These are phyloP conservation scores for Melanocharis versteri DNA, from an alignment of 2,113 vertebrate genomes.

Conservation along the genomic window DNA sequence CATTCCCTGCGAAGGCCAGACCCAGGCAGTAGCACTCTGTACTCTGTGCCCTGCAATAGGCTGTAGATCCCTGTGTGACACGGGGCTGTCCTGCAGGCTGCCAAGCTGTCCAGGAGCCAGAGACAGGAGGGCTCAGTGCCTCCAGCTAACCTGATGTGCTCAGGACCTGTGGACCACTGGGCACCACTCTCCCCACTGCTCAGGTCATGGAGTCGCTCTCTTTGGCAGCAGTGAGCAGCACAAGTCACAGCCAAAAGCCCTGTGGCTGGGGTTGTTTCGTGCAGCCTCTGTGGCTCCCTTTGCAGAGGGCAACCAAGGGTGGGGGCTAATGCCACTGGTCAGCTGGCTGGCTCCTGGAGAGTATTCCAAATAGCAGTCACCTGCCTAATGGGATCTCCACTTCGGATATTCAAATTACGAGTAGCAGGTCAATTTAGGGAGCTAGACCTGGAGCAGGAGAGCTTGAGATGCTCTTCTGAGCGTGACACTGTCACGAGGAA, in stretches of 20 bases:
- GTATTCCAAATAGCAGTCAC: neutral
- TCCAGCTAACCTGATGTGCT: neutral
- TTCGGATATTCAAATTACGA: neutral
- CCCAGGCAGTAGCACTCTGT: neutral
- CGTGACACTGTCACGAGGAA: neutral
- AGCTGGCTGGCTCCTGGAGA: neutral
- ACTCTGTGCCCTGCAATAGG: neutral
- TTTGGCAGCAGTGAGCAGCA: neutral
- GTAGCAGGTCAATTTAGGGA: neutral
- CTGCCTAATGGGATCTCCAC: neutral
- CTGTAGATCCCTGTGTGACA: neutral
- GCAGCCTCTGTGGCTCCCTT: neutral
- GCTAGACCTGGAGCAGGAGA: neutral
- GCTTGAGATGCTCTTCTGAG: neutral
- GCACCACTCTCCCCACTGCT: neutral
- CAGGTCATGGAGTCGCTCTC: neutral
- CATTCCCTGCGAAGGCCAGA: neutral
- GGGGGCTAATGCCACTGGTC: neutral
- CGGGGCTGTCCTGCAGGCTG: neutral
- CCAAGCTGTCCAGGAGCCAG: neutral
- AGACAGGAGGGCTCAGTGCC: neutral
- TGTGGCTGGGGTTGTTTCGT: neutral
- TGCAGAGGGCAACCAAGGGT: neutral
- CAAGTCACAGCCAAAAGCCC: neutral
- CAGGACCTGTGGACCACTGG: neutral